Evolutionary conservation across 1,140 invertebrate species (phyloP).

Genomic region (Temnothorax nylanderi): DNA sequence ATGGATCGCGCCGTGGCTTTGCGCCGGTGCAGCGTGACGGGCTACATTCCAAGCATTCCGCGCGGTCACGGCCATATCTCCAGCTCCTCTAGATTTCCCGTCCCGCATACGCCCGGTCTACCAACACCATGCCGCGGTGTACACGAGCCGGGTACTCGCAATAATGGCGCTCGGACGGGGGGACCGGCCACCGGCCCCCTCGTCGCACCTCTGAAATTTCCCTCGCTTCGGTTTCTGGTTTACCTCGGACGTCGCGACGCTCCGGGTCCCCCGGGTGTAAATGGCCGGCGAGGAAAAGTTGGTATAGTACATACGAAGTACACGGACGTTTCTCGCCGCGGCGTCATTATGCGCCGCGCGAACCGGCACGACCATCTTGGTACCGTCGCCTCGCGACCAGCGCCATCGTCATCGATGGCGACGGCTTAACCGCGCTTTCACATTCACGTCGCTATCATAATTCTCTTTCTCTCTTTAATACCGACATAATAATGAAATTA

Average conservation of each 20-base stretch:
- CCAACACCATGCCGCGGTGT: conserved; percentile 45
- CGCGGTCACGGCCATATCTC: conserved; percentile 85
- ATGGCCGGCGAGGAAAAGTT: conserved; percentile 21
- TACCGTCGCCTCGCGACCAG: conserved; percentile 8
- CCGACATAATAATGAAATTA: background rate
- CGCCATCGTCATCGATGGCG: conserved; percentile 26
- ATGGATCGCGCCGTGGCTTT: conserved; percentile 71
- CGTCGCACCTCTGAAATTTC: conserved; percentile 38
- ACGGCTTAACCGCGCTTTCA: background rate
- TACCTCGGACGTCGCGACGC: conserved; percentile 30
- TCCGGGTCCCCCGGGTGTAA: background rate
- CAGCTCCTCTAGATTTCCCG: conserved; percentile 82
- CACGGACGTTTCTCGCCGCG: background rate
- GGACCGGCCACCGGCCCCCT: background rate
- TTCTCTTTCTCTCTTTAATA: background rate
- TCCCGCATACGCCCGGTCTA: conserved; percentile 56
- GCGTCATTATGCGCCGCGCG: conserved; percentile 17
- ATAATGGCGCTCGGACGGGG: conserved; percentile 38
- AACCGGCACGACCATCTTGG: conserved; percentile 26
- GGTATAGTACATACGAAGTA: too few relatives aligned
- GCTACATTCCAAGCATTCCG: conserved; percentile 84
- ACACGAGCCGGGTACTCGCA: conserved; percentile 57
- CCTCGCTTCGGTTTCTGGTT: conserved; percentile 43
- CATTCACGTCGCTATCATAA: background rate
- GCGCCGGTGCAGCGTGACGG: conserved; percentile 80